These are phyloP conservation scores for Parnassius smintheus DNA, from an alignment of 2,888 invertebrate species.

Conservation along the genomic window DNA sequence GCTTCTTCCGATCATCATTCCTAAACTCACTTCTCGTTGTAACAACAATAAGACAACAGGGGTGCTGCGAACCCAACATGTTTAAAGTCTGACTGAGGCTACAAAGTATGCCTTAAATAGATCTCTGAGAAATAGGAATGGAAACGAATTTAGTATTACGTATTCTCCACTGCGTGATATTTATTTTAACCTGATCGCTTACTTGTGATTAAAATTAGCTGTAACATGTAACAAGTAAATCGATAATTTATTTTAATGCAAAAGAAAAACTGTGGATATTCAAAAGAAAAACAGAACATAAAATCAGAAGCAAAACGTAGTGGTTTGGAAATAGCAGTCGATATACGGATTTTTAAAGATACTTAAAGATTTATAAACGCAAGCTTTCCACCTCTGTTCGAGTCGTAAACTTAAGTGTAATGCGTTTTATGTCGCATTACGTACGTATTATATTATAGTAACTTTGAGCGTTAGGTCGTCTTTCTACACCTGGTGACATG, in stretches of 20 bases:
- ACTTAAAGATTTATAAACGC: constrained; percentile 75
- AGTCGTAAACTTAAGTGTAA: constrained; percentile 74
- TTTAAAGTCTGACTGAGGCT: constrained; percentile 26
- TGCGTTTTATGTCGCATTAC: constrained; percentile 64
- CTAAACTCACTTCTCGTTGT: constrained; percentile 13
- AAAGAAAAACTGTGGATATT: too few species aligned
- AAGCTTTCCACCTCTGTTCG: constrained; percentile 64
- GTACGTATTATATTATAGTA: constrained; percentile 57
- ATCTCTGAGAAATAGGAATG: constrained; percentile 17
- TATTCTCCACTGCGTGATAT: neutral
- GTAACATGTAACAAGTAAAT: too few species aligned
- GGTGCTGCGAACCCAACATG: constrained; percentile 25
- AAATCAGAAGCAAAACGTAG: constrained; percentile 26
- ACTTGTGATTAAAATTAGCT: too few species aligned
- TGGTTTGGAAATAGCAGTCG: constrained; percentile 42
- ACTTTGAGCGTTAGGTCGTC: constrained; percentile 64
- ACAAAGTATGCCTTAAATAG: constrained; percentile 25
- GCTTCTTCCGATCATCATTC: constrained; percentile 27
- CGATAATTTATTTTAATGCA: too few species aligned
- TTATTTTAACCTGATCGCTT: constrained; percentile 4
- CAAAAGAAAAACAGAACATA: constrained; percentile 21
- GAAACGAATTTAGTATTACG: neutral
- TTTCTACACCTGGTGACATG: constrained; percentile 71
- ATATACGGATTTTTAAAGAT: constrained; percentile 70
- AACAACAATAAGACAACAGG: constrained; percentile 27